Conservation (phyloP, 2,797 vertebrate genomes). For the Cyclura pinguis region DNA sequence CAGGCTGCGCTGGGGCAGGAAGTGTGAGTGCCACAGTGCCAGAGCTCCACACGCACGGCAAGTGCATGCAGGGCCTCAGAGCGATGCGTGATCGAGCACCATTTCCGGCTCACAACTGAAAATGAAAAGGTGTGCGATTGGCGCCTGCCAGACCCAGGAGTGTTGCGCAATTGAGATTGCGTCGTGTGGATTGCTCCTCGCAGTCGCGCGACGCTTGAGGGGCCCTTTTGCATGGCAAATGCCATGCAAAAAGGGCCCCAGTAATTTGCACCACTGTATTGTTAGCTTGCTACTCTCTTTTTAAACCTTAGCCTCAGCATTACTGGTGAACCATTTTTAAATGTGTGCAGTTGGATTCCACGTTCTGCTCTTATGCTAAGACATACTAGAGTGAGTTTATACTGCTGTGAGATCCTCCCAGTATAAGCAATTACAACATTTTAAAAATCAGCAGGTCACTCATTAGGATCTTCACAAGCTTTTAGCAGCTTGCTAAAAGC, state of each 20-base stretch:
- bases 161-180: too few relatives aligned
- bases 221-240: too few relatives aligned
- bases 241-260: not conserved
- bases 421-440: not conserved
- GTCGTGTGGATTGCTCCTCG: too few relatives aligned
- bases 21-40: too few relatives aligned
- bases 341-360: not conserved
- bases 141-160: too few relatives aligned
- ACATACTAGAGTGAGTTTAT: not conserved
- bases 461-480: not conserved
- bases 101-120: too few relatives aligned
- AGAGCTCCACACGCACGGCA: too few relatives aligned
- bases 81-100: too few relatives aligned
- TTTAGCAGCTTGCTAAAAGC: not conserved
- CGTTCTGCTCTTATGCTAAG: not conserved
- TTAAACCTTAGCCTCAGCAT: not conserved
- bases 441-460: not conserved
- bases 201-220: too few relatives aligned
- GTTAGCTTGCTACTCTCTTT: not conserved
- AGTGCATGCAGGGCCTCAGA: too few relatives aligned
- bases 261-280: not conserved
- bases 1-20: too few relatives aligned
- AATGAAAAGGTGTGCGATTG: too few relatives aligned
- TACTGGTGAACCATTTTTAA: not conserved
- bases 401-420: not conserved